Evolutionary conservation across 2,888 invertebrate genomes (phyloP).

Genomic region (Mythimna albipuncta): DNA sequence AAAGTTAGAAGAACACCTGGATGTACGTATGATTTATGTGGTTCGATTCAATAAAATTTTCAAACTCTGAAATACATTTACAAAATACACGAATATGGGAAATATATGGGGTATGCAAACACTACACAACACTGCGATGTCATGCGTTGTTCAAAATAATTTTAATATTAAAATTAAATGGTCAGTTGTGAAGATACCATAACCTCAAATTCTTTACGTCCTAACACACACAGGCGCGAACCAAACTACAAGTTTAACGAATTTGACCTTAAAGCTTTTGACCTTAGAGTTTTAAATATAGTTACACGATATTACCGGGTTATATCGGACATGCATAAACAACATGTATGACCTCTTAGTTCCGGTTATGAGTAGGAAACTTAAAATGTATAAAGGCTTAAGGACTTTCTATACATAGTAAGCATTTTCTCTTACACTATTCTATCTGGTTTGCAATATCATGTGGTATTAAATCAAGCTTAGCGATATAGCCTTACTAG

Average conservation of each 20-base stretch:
- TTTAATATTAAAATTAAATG: not conserved
- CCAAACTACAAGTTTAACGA: constrained; percentile 30
- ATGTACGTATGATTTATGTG: too few species aligned
- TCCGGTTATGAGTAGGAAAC: constrained; percentile 34
- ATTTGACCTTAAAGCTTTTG: constrained; percentile 43
- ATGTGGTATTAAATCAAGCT: too few species aligned
- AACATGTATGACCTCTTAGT: constrained; percentile 51
- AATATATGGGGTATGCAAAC: too few species aligned
- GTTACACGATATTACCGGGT: constrained; percentile 31
- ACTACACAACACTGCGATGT: too few species aligned
- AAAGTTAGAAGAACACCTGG: too few species aligned
- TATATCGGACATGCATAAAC: constrained; percentile 41
- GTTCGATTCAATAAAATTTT: too few species aligned
- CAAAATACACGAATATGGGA: too few species aligned
- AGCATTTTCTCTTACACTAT: not conserved
- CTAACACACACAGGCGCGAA: constrained; percentile 12
- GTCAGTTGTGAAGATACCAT: constrained; percentile 2
- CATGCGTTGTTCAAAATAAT: too few species aligned
- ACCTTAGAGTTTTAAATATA: constrained; percentile 44
- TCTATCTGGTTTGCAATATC: not conserved
- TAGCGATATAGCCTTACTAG: too few species aligned
- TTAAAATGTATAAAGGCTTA: not conserved
- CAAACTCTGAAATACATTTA: too few species aligned
- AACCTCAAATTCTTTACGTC: not conserved
- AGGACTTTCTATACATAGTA: constrained; percentile 3